Percentiles rank a stretch among this genome's conserved stretches.
These are phyloP conservation scores for Melanotaenia trifasciata DNA, from an alignment of 2,797 vertebrate genomes.

Conservation along the genomic window DNA sequence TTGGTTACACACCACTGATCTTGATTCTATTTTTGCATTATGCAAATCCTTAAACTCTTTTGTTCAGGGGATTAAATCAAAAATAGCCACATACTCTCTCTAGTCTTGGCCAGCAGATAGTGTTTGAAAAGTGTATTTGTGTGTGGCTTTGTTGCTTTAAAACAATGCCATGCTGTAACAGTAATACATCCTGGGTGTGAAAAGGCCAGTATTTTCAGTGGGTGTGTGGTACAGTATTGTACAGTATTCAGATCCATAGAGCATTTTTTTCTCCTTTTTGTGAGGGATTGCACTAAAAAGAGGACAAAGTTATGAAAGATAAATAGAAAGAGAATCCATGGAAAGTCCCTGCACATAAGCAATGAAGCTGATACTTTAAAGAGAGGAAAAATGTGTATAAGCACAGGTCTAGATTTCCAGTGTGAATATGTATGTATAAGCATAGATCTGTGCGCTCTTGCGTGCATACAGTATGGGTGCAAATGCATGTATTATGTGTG, in stretches of 20 bases:
- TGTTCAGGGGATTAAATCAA: slow-evolving; percentile 69
- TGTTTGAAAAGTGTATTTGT: slow-evolving; percentile 33
- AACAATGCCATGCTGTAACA: slow-evolving; percentile 29
- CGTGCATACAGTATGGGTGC: slow-evolving; percentile 28
- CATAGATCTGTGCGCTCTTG: slow-evolving; percentile 27
- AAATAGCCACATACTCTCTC: slow-evolving; percentile 78
- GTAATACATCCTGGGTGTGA: slow-evolving; percentile 57
- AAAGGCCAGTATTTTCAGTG: slow-evolving; percentile 58
- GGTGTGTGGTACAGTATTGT: slow-evolving; percentile 59
- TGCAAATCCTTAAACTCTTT: slow-evolving; percentile 71
- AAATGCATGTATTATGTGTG: slow-evolving; percentile 20
- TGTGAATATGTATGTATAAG: slow-evolving; percentile 40
- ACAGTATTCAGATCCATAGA: slow-evolving; percentile 63
- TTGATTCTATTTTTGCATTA: slow-evolving; percentile 76
- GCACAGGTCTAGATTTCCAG: slow-evolving; percentile 54
- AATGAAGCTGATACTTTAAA: slow-evolving; percentile 75
- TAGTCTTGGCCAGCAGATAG: slow-evolving; percentile 63
- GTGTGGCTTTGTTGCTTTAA: slow-evolving; percentile 34
- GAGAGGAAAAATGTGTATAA: slow-evolving; percentile 48
- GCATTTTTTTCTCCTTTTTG: slow-evolving; percentile 63
- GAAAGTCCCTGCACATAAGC: slow-evolving; percentile 84
- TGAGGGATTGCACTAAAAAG: slow-evolving; percentile 75
- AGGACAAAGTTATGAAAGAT: slow-evolving; percentile 82
- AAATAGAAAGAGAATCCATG: slow-evolving; percentile 81
- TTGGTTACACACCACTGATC: slow-evolving; percentile 67